Evolutionary conservation across 2,113 vertebrate species (phyloP).

Genomic region (Collichthys lucidus): DNA sequence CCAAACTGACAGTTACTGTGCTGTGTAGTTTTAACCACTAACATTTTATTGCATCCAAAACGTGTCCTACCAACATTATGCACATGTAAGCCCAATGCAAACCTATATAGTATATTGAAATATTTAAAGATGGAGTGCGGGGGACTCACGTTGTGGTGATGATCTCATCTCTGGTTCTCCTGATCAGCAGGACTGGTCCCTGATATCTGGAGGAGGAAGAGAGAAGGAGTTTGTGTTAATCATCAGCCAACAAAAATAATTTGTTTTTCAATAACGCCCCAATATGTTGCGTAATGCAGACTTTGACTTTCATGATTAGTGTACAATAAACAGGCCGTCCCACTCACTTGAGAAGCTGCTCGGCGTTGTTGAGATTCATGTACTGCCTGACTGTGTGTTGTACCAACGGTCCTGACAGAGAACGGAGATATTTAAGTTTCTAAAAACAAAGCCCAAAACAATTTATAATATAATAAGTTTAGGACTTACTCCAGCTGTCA

Average conservation of each 20-base stretch:
- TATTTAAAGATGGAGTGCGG: neutral
- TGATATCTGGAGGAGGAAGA: conserved; percentile 84
- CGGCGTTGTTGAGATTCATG: conserved; percentile 92
- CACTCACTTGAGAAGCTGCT: conserved; percentile 92
- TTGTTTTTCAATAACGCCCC: conserved; percentile 16
- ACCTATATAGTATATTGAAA: neutral
- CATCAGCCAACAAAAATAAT: neutral
- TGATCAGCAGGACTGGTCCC: conserved; percentile 90
- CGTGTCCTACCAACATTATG: neutral
- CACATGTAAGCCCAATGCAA: neutral
- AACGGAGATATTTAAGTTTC: conserved; percentile 2
- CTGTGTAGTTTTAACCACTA: neutral
- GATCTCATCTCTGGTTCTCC: conserved; percentile 94
- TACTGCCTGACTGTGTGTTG: conserved; percentile 91
- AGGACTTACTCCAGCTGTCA: conserved; percentile 91
- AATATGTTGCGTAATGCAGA: conserved; percentile 14
- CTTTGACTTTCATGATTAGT: conserved; percentile 19
- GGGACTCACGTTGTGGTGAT: conserved; percentile 91
- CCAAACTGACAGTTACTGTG: neutral
- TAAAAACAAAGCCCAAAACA: conserved; percentile 18
- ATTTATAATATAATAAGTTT: no score
- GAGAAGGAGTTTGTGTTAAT: neutral
- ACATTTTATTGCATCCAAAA: conserved; percentile 2
- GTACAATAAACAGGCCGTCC: neutral
- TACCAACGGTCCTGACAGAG: conserved; percentile 86